These are phyloP conservation scores for Glyphotaelius pellucidus DNA, from an alignment of 2,888 invertebrate genomes.

Conservation along the genomic window DNA sequence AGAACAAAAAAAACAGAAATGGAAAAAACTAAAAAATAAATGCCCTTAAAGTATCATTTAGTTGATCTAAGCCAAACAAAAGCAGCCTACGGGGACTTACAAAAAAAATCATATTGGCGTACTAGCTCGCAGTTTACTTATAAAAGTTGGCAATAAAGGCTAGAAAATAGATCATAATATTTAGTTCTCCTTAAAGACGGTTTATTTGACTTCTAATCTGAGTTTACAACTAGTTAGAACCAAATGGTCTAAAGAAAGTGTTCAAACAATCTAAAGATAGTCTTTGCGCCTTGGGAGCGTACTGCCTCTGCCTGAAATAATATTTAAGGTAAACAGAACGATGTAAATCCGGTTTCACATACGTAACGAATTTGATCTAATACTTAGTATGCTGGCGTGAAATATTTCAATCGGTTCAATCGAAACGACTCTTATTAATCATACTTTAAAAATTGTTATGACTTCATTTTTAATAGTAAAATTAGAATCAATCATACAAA, in stretches of 20 bases:
- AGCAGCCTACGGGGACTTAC: not conserved
- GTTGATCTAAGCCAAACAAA: not conserved
- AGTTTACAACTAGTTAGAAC: constrained; percentile 29
- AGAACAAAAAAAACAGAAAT: too few species aligned
- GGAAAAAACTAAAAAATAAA: too few species aligned
- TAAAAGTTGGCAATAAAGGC: not conserved
- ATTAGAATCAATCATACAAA: not conserved
- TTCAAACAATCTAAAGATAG: constrained; percentile 2
- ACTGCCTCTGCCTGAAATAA: constrained; percentile 22
- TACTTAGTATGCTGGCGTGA: constrained; percentile 20
- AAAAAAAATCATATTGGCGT: not conserved
- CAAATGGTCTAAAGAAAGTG: constrained; percentile 27
- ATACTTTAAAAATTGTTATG: constrained; percentile 2
- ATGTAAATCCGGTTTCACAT: constrained; percentile 37
- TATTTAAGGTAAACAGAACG: constrained; percentile 35
- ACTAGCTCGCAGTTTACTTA: not conserved
- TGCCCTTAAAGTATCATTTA: too few species aligned
- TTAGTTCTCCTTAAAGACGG: not conserved
- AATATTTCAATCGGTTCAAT: constrained; percentile 26
- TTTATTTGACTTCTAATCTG: not conserved
- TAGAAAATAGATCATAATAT: not conserved
- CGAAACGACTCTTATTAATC: constrained; percentile 22
- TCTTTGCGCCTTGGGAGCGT: not conserved
- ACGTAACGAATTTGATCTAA: constrained; percentile 35
- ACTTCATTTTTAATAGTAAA: not conserved